A percentile compares a stretch with the other conserved stretches of the same genome.
These are phyloP conservation scores for Zaprionus davidi DNA, from an alignment of 1,140 invertebrate genomes.

Conservation along the genomic window DNA sequence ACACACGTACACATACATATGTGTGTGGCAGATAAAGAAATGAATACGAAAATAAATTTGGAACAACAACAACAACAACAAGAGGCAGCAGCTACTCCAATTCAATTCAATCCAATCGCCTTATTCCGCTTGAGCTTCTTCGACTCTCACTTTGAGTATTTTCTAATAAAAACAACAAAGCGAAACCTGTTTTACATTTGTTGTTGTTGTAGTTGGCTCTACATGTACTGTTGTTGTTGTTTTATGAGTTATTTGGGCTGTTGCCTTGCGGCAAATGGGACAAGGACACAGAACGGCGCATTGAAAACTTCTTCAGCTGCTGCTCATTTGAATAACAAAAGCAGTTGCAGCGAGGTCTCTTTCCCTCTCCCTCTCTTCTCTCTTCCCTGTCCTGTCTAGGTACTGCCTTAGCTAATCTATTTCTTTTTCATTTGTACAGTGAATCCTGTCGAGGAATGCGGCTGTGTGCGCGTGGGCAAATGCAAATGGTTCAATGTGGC, in stretches of 20 bases:
- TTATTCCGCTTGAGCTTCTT: slow-evolving; percentile 41
- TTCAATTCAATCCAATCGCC: slow-evolving; percentile 42
- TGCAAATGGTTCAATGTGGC: slow-evolving; percentile 98
- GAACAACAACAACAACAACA: slow-evolving; percentile 9
- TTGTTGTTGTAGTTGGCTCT: background rate
- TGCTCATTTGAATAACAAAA: slow-evolving; percentile 75
- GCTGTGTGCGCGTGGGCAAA: slow-evolving; percentile 88
- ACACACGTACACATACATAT: background rate
- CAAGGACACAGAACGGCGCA: slow-evolving; percentile 53
- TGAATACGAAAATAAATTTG: slow-evolving; percentile 39
- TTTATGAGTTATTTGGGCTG: slow-evolving; percentile 17
- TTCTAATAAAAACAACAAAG: slow-evolving; percentile 58
- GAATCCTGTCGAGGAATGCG: slow-evolving; percentile 65
- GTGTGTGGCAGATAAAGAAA: slow-evolving; percentile 58
- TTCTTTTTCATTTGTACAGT: slow-evolving; percentile 22
- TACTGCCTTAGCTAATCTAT: background rate
- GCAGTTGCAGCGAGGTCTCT: slow-evolving; percentile 29
- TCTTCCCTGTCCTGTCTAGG: background rate
- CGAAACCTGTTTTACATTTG: slow-evolving; percentile 63
- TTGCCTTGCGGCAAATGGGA: slow-evolving; percentile 76
- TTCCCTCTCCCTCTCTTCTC: background rate
- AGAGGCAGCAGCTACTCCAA: slow-evolving; percentile 12
- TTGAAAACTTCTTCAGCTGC: slow-evolving; percentile 56
- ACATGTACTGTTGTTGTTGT: background rate
- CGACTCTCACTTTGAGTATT: slow-evolving; percentile 40